Evolutionary conservation across 2,888 invertebrate genomes (phyloP).

Genomic region (Chrysolina haemoptera): DNA sequence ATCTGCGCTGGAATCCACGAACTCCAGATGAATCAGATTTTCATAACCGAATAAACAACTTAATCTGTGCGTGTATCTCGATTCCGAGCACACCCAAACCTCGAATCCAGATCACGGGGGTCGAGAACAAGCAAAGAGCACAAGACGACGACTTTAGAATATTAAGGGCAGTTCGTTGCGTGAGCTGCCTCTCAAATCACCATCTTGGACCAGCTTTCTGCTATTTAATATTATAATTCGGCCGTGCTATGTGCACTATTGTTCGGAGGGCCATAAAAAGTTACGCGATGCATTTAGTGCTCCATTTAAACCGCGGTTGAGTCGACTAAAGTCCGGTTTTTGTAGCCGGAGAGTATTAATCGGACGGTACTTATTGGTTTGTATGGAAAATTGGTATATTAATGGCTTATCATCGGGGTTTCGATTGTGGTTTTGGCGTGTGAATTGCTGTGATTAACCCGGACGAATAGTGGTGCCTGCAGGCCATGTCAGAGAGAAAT

Average conservation of each 20-base stretch:
- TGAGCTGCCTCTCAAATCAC: conserved; percentile 58
- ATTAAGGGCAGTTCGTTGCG: conserved; percentile 56
- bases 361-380: conserved; percentile 37
- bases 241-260: conserved; percentile 64
- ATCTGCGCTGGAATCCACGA: background rate
- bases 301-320: conserved; percentile 54
- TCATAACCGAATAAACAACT: conserved; percentile 17
- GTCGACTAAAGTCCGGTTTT: conserved; percentile 39
- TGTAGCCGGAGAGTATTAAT: conserved; percentile 32
- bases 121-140: conserved; percentile 48
- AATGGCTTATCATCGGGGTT: conserved; percentile 38
- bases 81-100: conserved; percentile 50
- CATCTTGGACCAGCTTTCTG: conserved; percentile 57
- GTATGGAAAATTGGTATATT: conserved; percentile 43
- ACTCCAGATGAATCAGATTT: background rate
- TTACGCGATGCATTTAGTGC: conserved; percentile 55
- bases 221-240: conserved; percentile 64
- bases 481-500: too few species aligned
- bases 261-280: conserved; percentile 57
- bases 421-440: conserved; percentile 29
- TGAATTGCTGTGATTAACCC: conserved; percentile 32
- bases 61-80: conserved; percentile 41
- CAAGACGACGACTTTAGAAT: conserved; percentile 52
- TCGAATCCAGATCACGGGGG: conserved; percentile 57
- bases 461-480: too few species aligned